phyloP scores from a whole-genome alignment of 2,888 invertebrate genomes.

The Folsomia candida region DNA sequence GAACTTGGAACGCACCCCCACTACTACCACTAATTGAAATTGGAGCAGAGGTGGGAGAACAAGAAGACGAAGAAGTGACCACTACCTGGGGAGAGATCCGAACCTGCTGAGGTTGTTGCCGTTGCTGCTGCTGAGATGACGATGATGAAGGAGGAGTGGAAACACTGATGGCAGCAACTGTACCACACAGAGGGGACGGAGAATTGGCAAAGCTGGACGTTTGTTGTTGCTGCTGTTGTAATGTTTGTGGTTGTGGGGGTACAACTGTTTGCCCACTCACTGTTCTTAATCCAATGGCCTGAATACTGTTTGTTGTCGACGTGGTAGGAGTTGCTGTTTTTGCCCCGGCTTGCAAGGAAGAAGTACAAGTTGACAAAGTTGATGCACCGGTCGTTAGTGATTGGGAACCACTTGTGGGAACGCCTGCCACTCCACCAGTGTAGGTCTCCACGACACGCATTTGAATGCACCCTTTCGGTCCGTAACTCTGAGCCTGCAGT shows the following conservation, averaged over 20 bases:
- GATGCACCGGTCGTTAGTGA: not conserved
- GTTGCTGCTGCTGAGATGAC: slow-evolving; percentile 43
- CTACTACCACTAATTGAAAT: not conserved
- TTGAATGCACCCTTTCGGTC: slow-evolving; percentile 89
- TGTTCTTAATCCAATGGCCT: slow-evolving; percentile 22
- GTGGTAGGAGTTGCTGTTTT: slow-evolving; percentile 8
- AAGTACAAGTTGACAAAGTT: not conserved
- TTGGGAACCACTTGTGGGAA: no score
- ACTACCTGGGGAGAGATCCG: not conserved
- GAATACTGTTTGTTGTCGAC: slow-evolving; percentile 5
- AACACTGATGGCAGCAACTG: slow-evolving; percentile 14
- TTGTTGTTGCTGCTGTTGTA: slow-evolving; percentile 50
- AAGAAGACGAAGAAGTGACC: not conserved
- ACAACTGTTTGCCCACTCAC: slow-evolving; percentile 40
- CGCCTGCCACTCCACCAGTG: slow-evolving; percentile 11
- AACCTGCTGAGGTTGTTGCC: slow-evolving; percentile 27
- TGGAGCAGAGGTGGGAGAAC: slow-evolving; percentile 17
- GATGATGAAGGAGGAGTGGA: slow-evolving; percentile 13
- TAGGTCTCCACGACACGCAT: slow-evolving; percentile 92
- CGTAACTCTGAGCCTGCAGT: slow-evolving; percentile 90
- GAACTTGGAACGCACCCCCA: not conserved
- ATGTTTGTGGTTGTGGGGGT: slow-evolving; percentile 20
- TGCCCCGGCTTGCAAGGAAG: not conserved
- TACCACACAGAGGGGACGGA: not conserved
- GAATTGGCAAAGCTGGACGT: slow-evolving; percentile 42